phyloP scores from a whole-genome alignment of 2,113 vertebrate genomes.

The Clupea harengus region DNA sequence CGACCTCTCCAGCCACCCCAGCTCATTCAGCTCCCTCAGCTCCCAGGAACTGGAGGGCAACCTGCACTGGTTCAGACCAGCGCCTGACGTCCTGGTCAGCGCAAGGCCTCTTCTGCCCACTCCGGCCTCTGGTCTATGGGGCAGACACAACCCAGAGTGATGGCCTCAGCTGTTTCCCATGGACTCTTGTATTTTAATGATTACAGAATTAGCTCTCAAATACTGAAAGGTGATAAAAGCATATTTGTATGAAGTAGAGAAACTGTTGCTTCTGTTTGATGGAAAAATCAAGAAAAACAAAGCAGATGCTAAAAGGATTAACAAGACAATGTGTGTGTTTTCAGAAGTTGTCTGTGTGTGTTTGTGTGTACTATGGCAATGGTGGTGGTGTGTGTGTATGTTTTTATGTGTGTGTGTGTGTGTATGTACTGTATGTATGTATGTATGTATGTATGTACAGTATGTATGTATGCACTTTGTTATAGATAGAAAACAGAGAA shows the following conservation, averaged over 20 bases:
- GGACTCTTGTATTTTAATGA: neutral
- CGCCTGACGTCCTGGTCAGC: constrained; percentile 44
- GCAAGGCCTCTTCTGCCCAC: constrained; percentile 44
- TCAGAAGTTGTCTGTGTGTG: constrained; percentile 21
- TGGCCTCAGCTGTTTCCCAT: neutral
- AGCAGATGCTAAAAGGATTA: neutral
- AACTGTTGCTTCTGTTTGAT: neutral
- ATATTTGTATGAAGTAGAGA: no score
- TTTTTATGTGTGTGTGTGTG: neutral
- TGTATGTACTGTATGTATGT: neutral
- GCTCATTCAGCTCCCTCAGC: neutral
- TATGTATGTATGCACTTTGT: neutral
- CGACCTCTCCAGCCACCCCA: constrained; percentile 51
- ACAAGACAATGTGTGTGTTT: neutral
- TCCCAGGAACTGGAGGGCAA: neutral
- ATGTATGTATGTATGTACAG: neutral
- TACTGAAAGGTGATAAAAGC: neutral
- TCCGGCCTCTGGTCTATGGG: neutral
- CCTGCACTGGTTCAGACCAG: constrained; percentile 55
- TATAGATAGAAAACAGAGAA: neutral
- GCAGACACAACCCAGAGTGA: neutral
- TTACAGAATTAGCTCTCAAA: neutral
- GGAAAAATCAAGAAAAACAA: neutral
- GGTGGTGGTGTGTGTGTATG: constrained; percentile 15
- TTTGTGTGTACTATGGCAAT: neutral